A percentile compares a stretch with the other conserved stretches of the same genome.
phyloP scores from a whole-genome alignment of 92 coral and sea anemone species.

The Palythoa grandis region DNA sequence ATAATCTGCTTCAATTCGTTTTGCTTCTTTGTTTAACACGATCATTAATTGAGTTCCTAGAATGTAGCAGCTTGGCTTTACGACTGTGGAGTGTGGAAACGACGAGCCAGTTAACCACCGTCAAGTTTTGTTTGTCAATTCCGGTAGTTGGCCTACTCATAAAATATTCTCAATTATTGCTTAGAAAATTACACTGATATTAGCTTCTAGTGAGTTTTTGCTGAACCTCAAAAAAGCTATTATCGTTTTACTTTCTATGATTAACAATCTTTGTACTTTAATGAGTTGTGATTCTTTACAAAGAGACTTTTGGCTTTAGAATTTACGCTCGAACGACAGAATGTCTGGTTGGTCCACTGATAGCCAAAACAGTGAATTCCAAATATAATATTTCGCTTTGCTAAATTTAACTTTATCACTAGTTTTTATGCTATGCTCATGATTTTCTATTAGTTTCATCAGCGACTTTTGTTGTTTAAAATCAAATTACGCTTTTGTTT shows the following conservation, averaged over 20 bases:
- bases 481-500: not conserved
- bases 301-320: conserved; percentile 28
- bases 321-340: conserved; percentile 33
- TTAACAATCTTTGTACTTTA: conserved; percentile 10
- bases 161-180: conserved; percentile 1
- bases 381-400: conserved; percentile 32
- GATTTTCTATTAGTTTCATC: not conserved
- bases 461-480: not conserved
- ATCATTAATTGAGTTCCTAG: not conserved
- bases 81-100: not conserved
- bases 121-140: not conserved
- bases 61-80: not conserved
- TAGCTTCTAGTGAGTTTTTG: conserved; percentile 12
- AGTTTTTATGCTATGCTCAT: not conserved
- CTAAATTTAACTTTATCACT: conserved; percentile 32
- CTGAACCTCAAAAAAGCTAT: not conserved
- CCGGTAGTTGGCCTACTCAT: not conserved
- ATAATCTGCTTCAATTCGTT: conserved; percentile 8
- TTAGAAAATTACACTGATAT: conserved; percentile 21
- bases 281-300: conserved; percentile 19
- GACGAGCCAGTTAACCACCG: not conserved
- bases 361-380: not conserved
- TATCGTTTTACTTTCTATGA: conserved; percentile 1
- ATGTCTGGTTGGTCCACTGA: conserved; percentile 32
- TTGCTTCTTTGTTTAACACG: conserved; percentile 19